These are phyloP conservation scores for Ptilorrhoa leucosticta DNA, from an alignment of 2,113 vertebrate genomes.

Conservation along the genomic window DNA sequence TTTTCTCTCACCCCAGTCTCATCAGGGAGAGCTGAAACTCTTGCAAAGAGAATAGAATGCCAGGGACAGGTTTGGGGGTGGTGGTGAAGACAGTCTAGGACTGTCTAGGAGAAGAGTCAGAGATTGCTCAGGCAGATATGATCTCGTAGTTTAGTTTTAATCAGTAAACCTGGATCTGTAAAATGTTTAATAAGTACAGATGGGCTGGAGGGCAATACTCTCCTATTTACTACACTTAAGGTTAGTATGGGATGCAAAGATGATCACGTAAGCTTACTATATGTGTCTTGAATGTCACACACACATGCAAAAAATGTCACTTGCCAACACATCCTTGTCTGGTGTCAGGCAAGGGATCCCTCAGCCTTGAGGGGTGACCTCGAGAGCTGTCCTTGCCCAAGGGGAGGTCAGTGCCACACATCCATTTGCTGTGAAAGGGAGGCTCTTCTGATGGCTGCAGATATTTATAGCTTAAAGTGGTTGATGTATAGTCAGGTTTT, in stretches of 20 bases:
- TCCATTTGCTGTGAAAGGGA: neutral
- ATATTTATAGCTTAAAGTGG: neutral
- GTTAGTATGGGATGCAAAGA: neutral
- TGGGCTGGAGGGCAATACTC: neutral
- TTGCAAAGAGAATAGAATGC: neutral
- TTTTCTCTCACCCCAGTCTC: neutral
- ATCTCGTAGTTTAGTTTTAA: neutral
- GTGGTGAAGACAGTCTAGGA: neutral
- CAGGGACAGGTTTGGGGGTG: neutral
- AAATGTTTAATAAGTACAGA: neutral
- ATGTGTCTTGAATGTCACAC: neutral
- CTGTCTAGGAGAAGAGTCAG: neutral
- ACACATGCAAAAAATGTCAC: neutral
- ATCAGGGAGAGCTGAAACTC: neutral
- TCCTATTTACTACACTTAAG: neutral
- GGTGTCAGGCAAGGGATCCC: neutral
- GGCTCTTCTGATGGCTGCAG: neutral
- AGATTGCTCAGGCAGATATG: neutral
- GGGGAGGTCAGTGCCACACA: neutral
- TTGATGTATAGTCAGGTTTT: neutral
- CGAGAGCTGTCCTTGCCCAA: neutral
- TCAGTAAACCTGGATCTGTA: neutral
- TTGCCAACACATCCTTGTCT: neutral
- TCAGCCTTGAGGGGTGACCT: neutral
- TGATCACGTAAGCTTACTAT: fast-evolving